Percentiles rank a stretch among this genome's conserved stretches.
Conservation (phyloP, 2,888 invertebrate species). For the Andrena trimmerana region DNA sequence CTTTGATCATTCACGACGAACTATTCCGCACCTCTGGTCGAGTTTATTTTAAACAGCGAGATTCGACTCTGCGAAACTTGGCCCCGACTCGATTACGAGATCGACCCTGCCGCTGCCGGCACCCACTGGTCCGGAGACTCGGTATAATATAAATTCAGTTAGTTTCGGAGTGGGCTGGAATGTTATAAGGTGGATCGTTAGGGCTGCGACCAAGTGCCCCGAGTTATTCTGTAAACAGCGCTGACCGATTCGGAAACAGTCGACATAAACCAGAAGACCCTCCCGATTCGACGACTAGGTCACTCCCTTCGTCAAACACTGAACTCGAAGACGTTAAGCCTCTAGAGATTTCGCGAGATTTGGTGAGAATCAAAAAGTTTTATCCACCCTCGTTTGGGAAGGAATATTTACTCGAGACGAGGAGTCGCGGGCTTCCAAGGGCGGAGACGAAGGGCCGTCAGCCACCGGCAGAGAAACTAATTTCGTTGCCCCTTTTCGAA, state of each 20-base stretch:
- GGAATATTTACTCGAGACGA: conserved; percentile 42
- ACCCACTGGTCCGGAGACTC: not conserved
- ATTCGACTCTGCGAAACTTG: not conserved
- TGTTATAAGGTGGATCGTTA: conserved; percentile 6
- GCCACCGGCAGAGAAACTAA: conserved; percentile 31
- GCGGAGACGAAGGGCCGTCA: conserved; percentile 1
- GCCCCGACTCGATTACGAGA: not conserved
- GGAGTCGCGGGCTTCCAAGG: not conserved
- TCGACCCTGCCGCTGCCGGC: not conserved
- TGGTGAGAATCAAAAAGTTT: conserved; percentile 8
- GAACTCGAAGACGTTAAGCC: conserved; percentile 25
- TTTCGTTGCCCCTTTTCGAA: conserved; percentile 32
- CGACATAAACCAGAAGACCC: conserved; percentile 15
- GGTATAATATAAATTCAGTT: not conserved
- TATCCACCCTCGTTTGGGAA: conserved; percentile 7
- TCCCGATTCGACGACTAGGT: conserved; percentile 1
- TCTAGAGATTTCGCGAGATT: not conserved
- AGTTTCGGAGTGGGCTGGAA: not conserved
- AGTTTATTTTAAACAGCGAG: not conserved
- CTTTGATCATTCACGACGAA: no score
- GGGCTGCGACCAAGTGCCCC: conserved; percentile 3
- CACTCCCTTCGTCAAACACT: conserved; percentile 21
- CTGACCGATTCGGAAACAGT: conserved; percentile 17
- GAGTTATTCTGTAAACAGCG: conserved; percentile 33
- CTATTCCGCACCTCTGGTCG: no score